Percentiles rank a stretch among this genome's conserved stretches.
phyloP scores from a whole-genome alignment of 2,797 vertebrate species.

The Nannoperca australis region DNA sequence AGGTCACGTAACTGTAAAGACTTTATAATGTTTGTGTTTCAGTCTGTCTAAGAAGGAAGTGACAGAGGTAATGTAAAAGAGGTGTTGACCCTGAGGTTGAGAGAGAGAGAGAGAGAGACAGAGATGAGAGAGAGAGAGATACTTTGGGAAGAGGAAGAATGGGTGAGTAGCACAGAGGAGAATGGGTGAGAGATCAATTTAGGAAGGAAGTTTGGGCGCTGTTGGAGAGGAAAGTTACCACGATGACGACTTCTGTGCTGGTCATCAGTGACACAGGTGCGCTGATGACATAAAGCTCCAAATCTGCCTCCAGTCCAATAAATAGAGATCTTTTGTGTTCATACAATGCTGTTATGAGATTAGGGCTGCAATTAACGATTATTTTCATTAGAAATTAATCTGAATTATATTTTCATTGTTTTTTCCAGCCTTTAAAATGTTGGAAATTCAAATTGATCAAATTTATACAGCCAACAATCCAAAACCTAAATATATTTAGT shows the following conservation, averaged over 20 bases:
- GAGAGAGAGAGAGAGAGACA: conserved; percentile 7
- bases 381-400: background rate
- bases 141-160: conserved; percentile 33
- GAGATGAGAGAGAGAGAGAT: conserved; percentile 24
- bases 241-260: conserved; percentile 48
- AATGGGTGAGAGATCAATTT: conserved; percentile 45
- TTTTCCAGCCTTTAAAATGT: background rate
- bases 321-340: background rate
- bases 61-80: conserved; percentile 66
- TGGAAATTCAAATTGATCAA: background rate
- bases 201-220: conserved; percentile 77
- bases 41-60: conserved; percentile 78
- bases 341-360: background rate
- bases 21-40: conserved; percentile 70
- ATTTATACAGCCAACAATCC: background rate
- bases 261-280: conserved; percentile 66
- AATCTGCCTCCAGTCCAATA: background rate
- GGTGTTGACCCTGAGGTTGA: conserved; percentile 64
- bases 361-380: background rate
- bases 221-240: conserved; percentile 73
- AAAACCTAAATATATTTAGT: background rate
- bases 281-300: conserved; percentile 43
- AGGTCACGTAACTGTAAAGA: conserved; percentile 74
- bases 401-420: background rate
- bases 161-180: conserved; percentile 27